Evolutionary conservation across 2,888 invertebrate genomes (phyloP).

Genomic region (Drosophila neutralis): DNA sequence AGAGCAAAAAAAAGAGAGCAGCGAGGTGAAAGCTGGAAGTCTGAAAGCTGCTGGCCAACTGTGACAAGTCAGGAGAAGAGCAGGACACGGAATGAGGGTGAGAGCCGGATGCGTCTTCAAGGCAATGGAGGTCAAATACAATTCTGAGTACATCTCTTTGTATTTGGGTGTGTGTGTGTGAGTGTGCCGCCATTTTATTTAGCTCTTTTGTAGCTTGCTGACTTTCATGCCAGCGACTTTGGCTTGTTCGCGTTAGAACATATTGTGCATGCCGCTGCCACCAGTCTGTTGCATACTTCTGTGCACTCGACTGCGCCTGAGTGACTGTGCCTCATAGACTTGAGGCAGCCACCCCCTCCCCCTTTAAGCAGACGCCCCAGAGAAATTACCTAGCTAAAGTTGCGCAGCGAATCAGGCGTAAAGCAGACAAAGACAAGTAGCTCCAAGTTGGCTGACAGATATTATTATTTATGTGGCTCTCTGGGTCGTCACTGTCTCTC

Average conservation of each 20-base stretch:
- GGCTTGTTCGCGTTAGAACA: conserved; percentile 38
- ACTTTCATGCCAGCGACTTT: conserved; percentile 25
- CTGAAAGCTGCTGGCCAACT: conserved; percentile 72
- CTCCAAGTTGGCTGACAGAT: conserved; percentile 69
- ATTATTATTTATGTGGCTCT: conserved; percentile 75
- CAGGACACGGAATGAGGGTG: conserved; percentile 15
- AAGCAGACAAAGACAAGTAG: conserved; percentile 69
- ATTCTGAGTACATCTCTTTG: conserved; percentile 19
- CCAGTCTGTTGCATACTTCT: conserved; percentile 72
- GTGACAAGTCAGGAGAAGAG: conserved; percentile 63
- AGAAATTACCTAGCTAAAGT: conserved; percentile 76
- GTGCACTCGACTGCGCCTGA: conserved; percentile 61
- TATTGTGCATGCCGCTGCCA: conserved; percentile 70
- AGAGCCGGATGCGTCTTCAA: conserved; percentile 54
- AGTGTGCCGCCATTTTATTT: conserved; percentile 48
- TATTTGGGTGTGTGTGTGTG: conserved; percentile 6
- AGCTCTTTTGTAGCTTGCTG: conserved; percentile 44
- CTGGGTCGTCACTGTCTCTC: conserved; percentile 35
- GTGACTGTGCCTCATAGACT: conserved; percentile 42
- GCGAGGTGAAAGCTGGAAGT: conserved; percentile 36
- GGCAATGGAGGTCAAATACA: conserved; percentile 63
- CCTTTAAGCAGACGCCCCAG: conserved; percentile 11
- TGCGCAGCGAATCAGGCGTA: conserved; percentile 75
- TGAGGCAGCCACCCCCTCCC: background rate
- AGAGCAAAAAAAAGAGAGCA: conserved; percentile 9